Evolutionary conservation across 2,113 vertebrate genomes (phyloP), one percentile per base, ranked within the genome.

Genomic region (Dromaius novaehollandiae): DNA sequence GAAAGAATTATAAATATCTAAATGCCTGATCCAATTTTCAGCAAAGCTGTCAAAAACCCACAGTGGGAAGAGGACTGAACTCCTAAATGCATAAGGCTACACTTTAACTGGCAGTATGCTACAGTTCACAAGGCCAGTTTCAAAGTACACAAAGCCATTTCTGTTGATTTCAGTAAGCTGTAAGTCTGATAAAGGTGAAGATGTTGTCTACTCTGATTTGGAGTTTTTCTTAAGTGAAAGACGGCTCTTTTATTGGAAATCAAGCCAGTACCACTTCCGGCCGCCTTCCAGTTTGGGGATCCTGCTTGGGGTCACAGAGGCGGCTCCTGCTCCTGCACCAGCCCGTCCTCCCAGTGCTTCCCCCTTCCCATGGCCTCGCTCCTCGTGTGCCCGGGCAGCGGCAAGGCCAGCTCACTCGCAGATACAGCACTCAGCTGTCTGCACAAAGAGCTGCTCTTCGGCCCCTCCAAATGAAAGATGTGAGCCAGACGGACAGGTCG

Each of bases 291-390:
- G 4, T 30, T 32, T 58, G 7, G 6, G 13, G 18, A 69, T 38
- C 11, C 46, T 44, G 14, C 12, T 28, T 69, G 24, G 3, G 6
- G 22, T n/a, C 28, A 56, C 24, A 0, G 0, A 65, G 9, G 8
- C 10, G 69, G 19, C 22, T 88, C 64, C 73, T 53, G 19, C 40
- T 51, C 48, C 30, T 70, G 2, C 28, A 10, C 6, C 4, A 0
- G 2, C 3, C 7, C 2, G 11, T 82, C 9, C 20, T 46, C 21
- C 46, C 11, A 4, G 6, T n/a, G 15, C 12, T 69, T 30, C 1
- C 91, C 25, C 5, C 28, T 3, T 61, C 15, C 28, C 4, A 51
- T 44, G 88, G 48, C 58, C 38, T 53, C 69, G 8, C 4, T 89
- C 64, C 30, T 75, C 38, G 7, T 8, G 46, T 48, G 46, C 46